Evolutionary conservation across 2,888 invertebrate species (phyloP).

Genomic region (Tyria jacobaeae): DNA sequence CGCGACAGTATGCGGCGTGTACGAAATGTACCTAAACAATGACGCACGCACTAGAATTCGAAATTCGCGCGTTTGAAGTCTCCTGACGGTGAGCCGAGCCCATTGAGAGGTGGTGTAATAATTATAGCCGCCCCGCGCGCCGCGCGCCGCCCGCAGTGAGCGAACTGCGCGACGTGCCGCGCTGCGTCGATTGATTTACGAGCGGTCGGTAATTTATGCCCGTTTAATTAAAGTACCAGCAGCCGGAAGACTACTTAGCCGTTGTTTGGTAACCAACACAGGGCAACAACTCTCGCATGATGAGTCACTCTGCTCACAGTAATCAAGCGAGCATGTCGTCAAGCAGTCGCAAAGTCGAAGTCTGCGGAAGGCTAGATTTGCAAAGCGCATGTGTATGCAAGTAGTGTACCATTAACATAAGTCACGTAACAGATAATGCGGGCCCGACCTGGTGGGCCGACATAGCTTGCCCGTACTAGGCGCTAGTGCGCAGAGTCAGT

Average conservation of each 20-base stretch:
- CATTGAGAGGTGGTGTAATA: slow-evolving; percentile 60
- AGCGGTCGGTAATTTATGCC: slow-evolving; percentile 71
- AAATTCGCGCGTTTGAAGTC: slow-evolving; percentile 63
- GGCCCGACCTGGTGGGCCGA: slow-evolving; percentile 15
- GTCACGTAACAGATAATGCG: slow-evolving; percentile 32
- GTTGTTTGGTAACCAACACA: slow-evolving; percentile 28
- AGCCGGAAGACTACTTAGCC: slow-evolving; percentile 68
- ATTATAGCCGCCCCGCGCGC: slow-evolving; percentile 44
- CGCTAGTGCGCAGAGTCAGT: slow-evolving; percentile 44
- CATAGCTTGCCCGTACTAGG: slow-evolving; percentile 38
- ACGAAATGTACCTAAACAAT: slow-evolving; percentile 48
- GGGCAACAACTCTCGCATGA: slow-evolving; percentile 32
- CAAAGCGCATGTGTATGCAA: slow-evolving; percentile 24
- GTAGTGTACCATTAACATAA: slow-evolving; percentile 39
- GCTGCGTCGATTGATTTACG: slow-evolving; percentile 76
- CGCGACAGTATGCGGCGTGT: slow-evolving; percentile 21
- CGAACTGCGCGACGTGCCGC: slow-evolving; percentile 47
- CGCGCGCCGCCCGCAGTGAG: slow-evolving; percentile 34
- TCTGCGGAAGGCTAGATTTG: slow-evolving; percentile 28
- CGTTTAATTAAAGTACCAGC: slow-evolving; percentile 82
- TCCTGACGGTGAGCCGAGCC: slow-evolving; percentile 46
- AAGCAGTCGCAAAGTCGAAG: background rate
- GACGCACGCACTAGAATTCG: slow-evolving; percentile 60
- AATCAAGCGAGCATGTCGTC: slow-evolving; percentile 5
- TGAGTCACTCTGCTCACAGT: slow-evolving; percentile 44